Base-by-base conservation (phyloP, 2,113 vertebrate genomes). In the Isichthys henryi region DNA sequence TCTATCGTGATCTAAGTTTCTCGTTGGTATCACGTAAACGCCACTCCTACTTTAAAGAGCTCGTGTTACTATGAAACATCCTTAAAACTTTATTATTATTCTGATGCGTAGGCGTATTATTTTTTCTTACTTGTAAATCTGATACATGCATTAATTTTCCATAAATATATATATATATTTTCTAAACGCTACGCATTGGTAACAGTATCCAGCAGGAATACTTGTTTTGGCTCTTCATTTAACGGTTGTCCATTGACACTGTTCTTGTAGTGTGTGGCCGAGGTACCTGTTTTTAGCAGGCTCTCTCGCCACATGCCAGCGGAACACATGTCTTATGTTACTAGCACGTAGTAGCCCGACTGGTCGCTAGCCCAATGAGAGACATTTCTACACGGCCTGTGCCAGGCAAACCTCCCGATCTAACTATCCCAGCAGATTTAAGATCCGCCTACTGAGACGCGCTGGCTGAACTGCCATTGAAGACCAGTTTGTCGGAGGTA, bases 401-500 rank as follows among this genome's bases (percentile, higher is more conserved):
- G 31, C 70, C 10, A 23, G 27, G 23, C 80, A 39, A 56, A 77
- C 19, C 77, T 27, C 21, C 35, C 27, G 31, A 43, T 80, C 74
- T 39, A 17, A 39, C 74, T 48, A 58, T 45, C 23, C 77, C 50
- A 43, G 52, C 88, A 46, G 80, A 46, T 43, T 45, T 83, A 89
- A 84, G 80, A 21, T 45, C 88, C 88, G 77, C 88, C 88, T 50
- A 83, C 74, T 83, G 49, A 48, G 77, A 43, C 58, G 70, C 66
- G 62, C 89, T 87, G 5, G 27, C 45, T 53, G 52, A 62, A 49
- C 56, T 39, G 85, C 52, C n/a, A 45, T 66, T 74, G 56, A 77
- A 90, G 84, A 90, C 86, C 66, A 90, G 84, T 70, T 49, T 27
- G 53, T 77, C 50, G 46, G 85, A 31, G 53, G 74, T 39, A 77